Evolutionary conservation across 2,888 invertebrate species (phyloP).

Genomic region (Brenthis daphne): DNA sequence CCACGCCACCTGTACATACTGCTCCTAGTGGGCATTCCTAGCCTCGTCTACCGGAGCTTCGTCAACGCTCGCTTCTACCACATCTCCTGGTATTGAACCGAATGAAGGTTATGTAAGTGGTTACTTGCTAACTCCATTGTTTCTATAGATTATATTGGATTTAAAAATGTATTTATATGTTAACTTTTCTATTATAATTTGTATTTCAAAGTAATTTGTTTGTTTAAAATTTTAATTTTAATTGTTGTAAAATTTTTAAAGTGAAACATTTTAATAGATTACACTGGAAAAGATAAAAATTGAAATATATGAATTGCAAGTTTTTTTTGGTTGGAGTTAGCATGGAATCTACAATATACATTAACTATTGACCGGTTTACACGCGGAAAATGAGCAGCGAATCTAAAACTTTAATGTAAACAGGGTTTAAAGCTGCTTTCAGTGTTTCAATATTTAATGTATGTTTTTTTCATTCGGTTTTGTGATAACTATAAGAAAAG

Average conservation of each 20-base stretch:
- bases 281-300: not conserved
- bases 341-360: not conserved
- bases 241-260: not conserved
- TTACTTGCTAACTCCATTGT: conserved; percentile 12
- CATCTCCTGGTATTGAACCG: not conserved
- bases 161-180: too few species aligned
- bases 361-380: conserved; percentile 9
- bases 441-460: not conserved
- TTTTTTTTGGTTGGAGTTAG: conserved; percentile 6
- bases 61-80: conserved; percentile 4
- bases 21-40: not conserved
- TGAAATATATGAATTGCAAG: not conserved
- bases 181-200: not conserved
- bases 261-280: not conserved
- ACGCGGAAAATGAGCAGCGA: not conserved
- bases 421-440: conserved; percentile 17
- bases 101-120: not conserved
- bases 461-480: not conserved
- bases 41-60: conserved; percentile 3
- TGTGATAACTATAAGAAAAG: not conserved
- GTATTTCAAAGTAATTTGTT: conserved; percentile 1
- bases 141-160: too few species aligned
- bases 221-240: conserved; percentile 1
- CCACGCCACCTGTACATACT: not conserved
- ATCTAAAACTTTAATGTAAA: conserved; percentile 5